phyloP scores from a whole-genome alignment of 2,888 invertebrate genomes.

The Buathra laborator region DNA sequence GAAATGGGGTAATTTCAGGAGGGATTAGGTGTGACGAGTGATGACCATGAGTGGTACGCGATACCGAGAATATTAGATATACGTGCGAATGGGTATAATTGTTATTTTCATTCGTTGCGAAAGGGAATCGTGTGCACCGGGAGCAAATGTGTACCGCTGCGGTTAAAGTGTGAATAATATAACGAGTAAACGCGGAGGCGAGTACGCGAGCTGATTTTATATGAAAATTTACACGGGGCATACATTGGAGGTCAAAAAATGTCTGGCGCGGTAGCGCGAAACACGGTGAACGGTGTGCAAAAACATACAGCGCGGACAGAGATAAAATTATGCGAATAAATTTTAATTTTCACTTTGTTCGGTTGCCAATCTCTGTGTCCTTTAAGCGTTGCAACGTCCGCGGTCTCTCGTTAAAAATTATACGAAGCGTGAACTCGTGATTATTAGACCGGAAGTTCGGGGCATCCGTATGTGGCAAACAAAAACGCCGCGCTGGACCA shows the following conservation, averaged over 20 bases:
- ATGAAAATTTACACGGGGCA: too few species aligned
- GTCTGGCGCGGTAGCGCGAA: too few species aligned
- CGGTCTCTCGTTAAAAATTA: not conserved
- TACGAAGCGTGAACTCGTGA: conserved; percentile 14
- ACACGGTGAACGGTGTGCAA: not conserved
- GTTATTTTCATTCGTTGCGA: not conserved
- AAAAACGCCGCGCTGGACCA: conserved; percentile 47
- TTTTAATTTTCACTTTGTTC: not conserved
- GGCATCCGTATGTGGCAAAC: not conserved
- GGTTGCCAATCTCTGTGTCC: not conserved
- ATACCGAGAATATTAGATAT: not conserved
- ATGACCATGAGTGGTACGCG: not conserved
- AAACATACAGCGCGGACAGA: not conserved
- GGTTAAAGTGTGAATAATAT: too few species aligned
- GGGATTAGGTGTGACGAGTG: not conserved
- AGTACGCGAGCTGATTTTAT: too few species aligned
- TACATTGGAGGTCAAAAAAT: too few species aligned
- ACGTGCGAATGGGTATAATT: not conserved
- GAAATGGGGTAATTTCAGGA: not conserved
- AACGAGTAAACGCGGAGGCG: too few species aligned
- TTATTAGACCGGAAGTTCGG: conserved; percentile 51
- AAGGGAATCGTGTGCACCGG: not conserved
- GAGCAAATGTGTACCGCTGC: too few species aligned
- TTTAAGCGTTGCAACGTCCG: not conserved
- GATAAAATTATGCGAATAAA: not conserved